A percentile compares a stretch with the other conserved stretches of the same genome.
Evolutionary conservation across 2,113 vertebrate species (phyloP).

Genomic region (Coryphaenoides rupestris): DNA sequence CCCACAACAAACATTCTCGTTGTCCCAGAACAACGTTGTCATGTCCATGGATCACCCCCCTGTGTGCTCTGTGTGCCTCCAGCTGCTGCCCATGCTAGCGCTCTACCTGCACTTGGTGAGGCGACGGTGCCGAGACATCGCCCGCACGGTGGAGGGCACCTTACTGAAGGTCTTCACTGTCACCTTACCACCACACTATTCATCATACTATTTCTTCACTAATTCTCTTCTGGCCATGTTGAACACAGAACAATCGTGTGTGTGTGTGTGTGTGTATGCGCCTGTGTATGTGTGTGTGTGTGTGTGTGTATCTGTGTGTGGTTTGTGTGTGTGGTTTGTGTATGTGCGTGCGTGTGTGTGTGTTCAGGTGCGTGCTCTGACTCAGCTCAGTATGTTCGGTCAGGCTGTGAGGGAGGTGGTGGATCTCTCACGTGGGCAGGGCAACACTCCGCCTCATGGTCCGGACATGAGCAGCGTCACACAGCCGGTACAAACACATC

Average conservation of each 20-base stretch:
- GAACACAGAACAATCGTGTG: neutral
- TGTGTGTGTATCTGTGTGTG: conserved; percentile 23
- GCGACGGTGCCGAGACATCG: conserved; percentile 79
- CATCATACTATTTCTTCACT: too few relatives aligned
- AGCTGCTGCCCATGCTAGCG: conserved; percentile 84
- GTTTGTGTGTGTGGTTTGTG: neutral
- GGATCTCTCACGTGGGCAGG: conserved; percentile 46
- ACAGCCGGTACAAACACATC: conserved; percentile 42
- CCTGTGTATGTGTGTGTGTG: conserved; percentile 12
- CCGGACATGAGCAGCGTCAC: conserved; percentile 16
- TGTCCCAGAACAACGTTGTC: too few relatives aligned
- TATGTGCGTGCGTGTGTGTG: conserved; percentile 6
- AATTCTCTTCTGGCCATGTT: too few relatives aligned
- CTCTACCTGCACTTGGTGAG: conserved; percentile 84
- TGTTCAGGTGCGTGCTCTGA: conserved; percentile 53
- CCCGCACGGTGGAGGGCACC: conserved; percentile 77
- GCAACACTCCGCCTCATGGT: conserved; percentile 43
- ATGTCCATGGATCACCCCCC: too few relatives aligned
- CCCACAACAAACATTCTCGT: conserved; percentile 3
- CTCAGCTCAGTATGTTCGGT: conserved; percentile 62
- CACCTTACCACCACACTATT: too few relatives aligned
- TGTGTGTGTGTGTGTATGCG: conserved; percentile 11
- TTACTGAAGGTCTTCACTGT: conserved; percentile 82
- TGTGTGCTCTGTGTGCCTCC: conserved; percentile 28
- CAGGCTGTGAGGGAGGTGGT: conserved; percentile 62